Evolutionary conservation across 2,888 invertebrate genomes (phyloP), one percentile per base, ranked within the genome.

Genomic region (Nymphalis c-album): DNA sequence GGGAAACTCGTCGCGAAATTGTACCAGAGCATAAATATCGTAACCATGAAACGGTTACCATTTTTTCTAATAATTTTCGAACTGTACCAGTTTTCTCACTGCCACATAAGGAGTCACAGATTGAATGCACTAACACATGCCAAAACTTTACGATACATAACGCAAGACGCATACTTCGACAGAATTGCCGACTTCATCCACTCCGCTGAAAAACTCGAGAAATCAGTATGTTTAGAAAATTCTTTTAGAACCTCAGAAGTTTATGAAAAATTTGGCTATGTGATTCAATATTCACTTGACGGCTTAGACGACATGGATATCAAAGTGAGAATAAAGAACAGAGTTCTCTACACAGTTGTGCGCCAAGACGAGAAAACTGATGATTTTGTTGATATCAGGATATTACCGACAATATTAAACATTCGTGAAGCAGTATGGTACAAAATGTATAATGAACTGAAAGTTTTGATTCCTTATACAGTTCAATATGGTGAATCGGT

Each of bases 141-240:
- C 40, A 40, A 13, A 40, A 3, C 10, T 4, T 13, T 40, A 13
- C 10, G 13, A 26, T 26, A 53, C 13, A 0, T 18, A 26, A 57
- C 60, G 17, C 47, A 63, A 13, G 26, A 66, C 13, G 60, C 63
- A 18, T 58, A 57, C 16, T 63, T 63, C 35, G 26, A 63, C 50
- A 58, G 20, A n/a, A 50, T 67, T n/a, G 55, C 59, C 60, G 72
- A 71, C 60, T 67, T 71, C 22, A 57, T 62, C 61, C 68, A 58
- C 31, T 68, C 61, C 65, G 64, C 63, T 45, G 63, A 74, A 71
- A 75, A 71, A 17, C 50, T 69, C 13, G 13, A 64, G 22, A 63
- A 67, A 22, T 35, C 45, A n/a, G 10, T 51, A 17, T 69, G 68
- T 47, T 51, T 61, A 7, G 57, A 64, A 20, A 68, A 59, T 47